These are phyloP conservation scores for Malurus melanocephalus DNA, from an alignment of 2,113 vertebrate species.

Conservation along the genomic window DNA sequence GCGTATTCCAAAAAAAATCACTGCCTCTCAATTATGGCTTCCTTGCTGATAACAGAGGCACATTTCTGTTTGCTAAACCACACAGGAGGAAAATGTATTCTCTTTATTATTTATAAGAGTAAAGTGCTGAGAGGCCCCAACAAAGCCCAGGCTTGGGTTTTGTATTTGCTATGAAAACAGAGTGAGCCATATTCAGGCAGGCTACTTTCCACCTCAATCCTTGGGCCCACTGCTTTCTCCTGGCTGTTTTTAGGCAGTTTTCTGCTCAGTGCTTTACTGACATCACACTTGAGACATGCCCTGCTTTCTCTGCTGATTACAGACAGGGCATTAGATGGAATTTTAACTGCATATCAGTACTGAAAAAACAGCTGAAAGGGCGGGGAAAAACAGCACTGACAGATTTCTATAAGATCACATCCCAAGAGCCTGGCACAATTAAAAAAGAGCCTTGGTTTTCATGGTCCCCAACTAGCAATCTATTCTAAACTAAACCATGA, in stretches of 20 bases:
- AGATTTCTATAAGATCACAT: background rate
- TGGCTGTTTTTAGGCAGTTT: constrained; percentile 18
- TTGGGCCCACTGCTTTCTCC: background rate
- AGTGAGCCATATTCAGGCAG: background rate
- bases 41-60: constrained; percentile 10
- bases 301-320: constrained; percentile 34
- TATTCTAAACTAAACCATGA: background rate
- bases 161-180: background rate
- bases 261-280: background rate
- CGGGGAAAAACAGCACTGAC: background rate
- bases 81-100: constrained; percentile 31
- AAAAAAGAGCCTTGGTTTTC: background rate
- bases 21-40: constrained; percentile 20
- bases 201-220: background rate
- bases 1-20: constrained; percentile 6
- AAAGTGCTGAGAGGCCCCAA: constrained; percentile 14
- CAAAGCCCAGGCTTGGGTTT: background rate
- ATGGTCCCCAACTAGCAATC: background rate
- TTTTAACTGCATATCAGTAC: background rate
- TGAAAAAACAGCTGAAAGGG: background rate
- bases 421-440: background rate
- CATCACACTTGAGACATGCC: constrained; percentile 33
- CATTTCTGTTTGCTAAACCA: constrained; percentile 11
- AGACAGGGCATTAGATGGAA: background rate
- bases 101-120: constrained; percentile 55